Evolutionary conservation across 2,113 vertebrate species (phyloP).

Genomic region (Chelonoidis abingdonii): DNA sequence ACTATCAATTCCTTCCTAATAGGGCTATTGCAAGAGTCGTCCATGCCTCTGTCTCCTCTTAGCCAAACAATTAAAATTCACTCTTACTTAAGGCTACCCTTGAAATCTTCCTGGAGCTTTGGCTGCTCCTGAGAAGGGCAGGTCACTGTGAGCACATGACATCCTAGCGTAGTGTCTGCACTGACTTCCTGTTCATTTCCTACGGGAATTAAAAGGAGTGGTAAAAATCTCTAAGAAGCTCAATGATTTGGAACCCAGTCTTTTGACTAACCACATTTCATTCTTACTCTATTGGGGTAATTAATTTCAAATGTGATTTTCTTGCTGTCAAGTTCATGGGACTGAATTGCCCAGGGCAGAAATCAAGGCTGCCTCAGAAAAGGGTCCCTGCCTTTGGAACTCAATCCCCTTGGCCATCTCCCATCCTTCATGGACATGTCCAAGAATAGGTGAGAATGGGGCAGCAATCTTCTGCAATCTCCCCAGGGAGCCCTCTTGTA

Average conservation of each 20-base stretch:
- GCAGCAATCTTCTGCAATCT: background rate
- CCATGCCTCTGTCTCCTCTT: background rate
- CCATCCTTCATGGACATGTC: background rate
- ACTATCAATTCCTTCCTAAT: background rate
- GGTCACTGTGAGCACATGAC: background rate
- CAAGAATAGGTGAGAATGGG: background rate
- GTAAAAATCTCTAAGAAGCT: background rate
- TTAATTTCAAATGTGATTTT: background rate
- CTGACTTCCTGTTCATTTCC: background rate
- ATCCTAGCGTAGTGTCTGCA: constrained; percentile 4
- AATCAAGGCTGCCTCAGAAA: background rate
- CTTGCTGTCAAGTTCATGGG: constrained; percentile 2
- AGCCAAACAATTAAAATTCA: constrained; percentile 1
- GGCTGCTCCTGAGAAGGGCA: background rate
- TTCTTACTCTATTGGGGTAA: background rate
- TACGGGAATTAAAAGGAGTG: background rate
- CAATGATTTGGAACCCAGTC: background rate
- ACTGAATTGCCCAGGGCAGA: background rate
- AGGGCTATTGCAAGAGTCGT: background rate
- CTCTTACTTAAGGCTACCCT: background rate
- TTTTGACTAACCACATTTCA: background rate
- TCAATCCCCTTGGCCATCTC: background rate
- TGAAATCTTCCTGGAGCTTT: background rate
- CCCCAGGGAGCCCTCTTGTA: accelerated
- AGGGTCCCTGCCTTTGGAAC: background rate